Base-by-base conservation (phyloP, 2,113 vertebrate species). In the Periophthalmodon schlosseri region DNA sequence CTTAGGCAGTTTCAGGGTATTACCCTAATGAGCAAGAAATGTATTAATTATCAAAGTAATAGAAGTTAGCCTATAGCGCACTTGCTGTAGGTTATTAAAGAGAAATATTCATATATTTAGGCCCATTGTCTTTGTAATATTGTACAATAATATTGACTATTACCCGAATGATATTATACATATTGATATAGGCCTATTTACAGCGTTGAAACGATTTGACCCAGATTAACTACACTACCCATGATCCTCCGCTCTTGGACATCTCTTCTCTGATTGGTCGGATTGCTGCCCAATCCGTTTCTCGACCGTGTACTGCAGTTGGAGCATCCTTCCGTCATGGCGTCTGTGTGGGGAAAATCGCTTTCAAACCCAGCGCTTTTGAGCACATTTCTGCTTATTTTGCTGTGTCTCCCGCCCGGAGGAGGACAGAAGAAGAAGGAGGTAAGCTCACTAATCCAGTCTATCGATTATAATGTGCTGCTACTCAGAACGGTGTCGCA, bases 341-440 rank as follows among this genome's bases (percentile, higher is more conserved):
- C 91, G 89, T 72, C 82, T 76, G 49, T 86, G 64, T 70, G 70
- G 60, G 16, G 44, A 47, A 87, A 85, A 79, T 49, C 64, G 34
- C 3, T 46, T 33, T 18, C 71, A 49, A 80, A 81, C 52, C 79
- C 87, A 58, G 60, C 76, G 18, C 0, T 78, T 0, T 15, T 86
- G 21, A 65, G 24, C n/a, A 75, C 86, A 74, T 79, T 92, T 58
- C 44, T 87, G 8, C 58, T 91, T 1, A 47, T 92, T 34, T 16
- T 88, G 68, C 50, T 88, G 24, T 88, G 86, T 73, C 71, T 89
- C 64, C 86, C 87, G 0, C 70, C 73, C 50, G 89, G 89, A 18
- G 91, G 91, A 84, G 91, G 91, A 33, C 91, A 92, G 16, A 92
- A 92, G 73, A 92, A 92, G 72, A 92, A 92, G 50, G 91, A 92